A percentile compares a stretch with the other conserved stretches of the same genome.
Conservation (phyloP, 2,888 invertebrate species). For the Clepsis dumicolana region DNA sequence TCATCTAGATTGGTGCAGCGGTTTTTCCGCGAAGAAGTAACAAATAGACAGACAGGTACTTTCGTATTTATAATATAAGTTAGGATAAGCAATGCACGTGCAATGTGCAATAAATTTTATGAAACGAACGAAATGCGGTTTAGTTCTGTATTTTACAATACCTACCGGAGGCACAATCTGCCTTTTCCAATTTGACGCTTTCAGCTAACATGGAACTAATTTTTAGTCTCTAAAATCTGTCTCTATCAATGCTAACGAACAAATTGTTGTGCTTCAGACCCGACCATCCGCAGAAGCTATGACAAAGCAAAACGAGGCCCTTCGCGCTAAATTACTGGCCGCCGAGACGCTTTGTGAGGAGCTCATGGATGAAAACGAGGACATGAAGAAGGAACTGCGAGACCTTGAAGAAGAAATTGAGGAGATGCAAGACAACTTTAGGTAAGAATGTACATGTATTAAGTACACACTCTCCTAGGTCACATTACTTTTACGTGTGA, state of each 20-base stretch:
- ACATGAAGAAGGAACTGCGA: slow-evolving; percentile 96
- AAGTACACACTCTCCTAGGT: too few relatives aligned
- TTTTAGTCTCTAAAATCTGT: background rate
- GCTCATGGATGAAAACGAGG: slow-evolving; percentile 98
- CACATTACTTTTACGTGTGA: too few relatives aligned
- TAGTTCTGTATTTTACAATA: too few relatives aligned
- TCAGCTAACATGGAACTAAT: background rate
- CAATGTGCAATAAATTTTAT: too few relatives aligned
- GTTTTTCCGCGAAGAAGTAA: too few relatives aligned
- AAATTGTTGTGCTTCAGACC: slow-evolving; percentile 62
- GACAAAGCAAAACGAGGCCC: slow-evolving; percentile 88
- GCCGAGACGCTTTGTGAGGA: slow-evolving; percentile 97
- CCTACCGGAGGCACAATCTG: too few relatives aligned
- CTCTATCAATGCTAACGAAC: background rate
- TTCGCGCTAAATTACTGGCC: slow-evolving; percentile 93
- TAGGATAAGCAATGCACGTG: too few relatives aligned
- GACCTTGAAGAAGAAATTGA: slow-evolving; percentile 99
- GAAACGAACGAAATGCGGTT: too few relatives aligned
- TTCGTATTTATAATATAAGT: too few relatives aligned
- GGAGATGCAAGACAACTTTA: slow-evolving; percentile 98
- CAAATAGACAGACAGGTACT: too few relatives aligned
- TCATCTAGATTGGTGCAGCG: too few relatives aligned
- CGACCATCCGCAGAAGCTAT: slow-evolving; percentile 86
- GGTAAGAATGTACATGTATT: slow-evolving; percentile 70
- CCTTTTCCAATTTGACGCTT: too few relatives aligned